Evolutionary conservation across 2,888 invertebrate genomes (phyloP), one percentile per base, ranked within the genome.

Genomic region (Rotaria magnacalcarata): DNA sequence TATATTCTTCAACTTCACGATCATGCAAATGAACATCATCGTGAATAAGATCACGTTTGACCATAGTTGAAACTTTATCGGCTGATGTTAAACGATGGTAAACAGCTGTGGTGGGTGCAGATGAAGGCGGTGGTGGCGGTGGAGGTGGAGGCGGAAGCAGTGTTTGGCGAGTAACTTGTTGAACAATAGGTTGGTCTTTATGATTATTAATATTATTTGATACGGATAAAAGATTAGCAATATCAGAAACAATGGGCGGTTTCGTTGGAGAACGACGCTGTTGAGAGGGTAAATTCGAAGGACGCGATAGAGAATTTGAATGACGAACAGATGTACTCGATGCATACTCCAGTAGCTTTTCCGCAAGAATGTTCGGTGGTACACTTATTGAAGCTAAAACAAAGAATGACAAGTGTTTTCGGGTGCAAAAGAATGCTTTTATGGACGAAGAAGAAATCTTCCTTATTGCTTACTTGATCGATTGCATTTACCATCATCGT

Each of bases 1-100:
- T 80, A 80, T 47, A 80, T 80, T 80, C 80, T 80, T 80, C 80
- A 80, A 80, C 80, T 80, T 80, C 80, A 47, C 24, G 80, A 80
- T 80, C 80, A n/a, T 80, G 43, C 47, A 47, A 47, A 47, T 80
- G 80, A n/a, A 21, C 80, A 80, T 80, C 80, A 80, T 80, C 80
- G 47, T 80, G 43, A n/a, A 47, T 80, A n/a, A 80, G n/a, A 47
- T 80, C 80, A 47, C 80, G 47, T 24, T 47, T 80, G 3, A 80
- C 47, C 21, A 43, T 80, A 14, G 43, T 80, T 24, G 43, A 47
- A 47, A 47, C n/a, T 47, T 80, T 80, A 80, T 80, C 80, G 5
- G 43, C 80, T n/a, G 47, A 80, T 19, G 43, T 11, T 24, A 80
- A 47, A 47, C 14, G 43, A 47, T 47, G 47, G 47, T 80, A 47